Conservation (phyloP, 2,888 invertebrate genomes). For the Liposcelis brunnea region DNA sequence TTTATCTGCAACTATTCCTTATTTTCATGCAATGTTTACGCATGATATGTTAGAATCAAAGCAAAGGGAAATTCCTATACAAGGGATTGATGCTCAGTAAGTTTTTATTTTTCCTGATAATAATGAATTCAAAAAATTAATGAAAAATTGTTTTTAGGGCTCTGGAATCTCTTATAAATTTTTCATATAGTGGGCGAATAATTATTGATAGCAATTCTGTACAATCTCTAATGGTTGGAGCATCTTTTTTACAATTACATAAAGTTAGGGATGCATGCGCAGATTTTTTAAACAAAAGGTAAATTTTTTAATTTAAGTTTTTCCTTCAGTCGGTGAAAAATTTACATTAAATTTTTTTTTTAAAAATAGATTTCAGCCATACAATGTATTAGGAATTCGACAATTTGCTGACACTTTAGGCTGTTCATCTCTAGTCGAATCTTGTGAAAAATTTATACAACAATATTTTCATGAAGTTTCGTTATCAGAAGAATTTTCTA, state of each 20-base stretch:
- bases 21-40: conserved; percentile 81
- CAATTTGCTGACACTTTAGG: conserved; percentile 64
- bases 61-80: conserved; percentile 61
- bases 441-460: conserved; percentile 62
- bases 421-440: conserved; percentile 48
- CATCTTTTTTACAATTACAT: conserved; percentile 61
- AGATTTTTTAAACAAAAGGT: conserved; percentile 57
- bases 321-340: too few relatives aligned
- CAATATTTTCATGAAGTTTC: conserved; percentile 63
- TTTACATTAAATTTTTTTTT: conserved; percentile 10
- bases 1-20: conserved; percentile 70
- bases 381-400: conserved; percentile 58
- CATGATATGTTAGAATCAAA: conserved; percentile 74
- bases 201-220: conserved; percentile 63
- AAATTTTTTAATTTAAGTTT: conserved; percentile 13
- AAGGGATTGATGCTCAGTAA: conserved; percentile 62
- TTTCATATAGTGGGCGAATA: conserved; percentile 66
- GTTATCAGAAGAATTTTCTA: conserved; percentile 56
- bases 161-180: conserved; percentile 64
- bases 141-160: conserved; percentile 39
- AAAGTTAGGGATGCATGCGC: conserved; percentile 72
- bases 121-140: neutral
- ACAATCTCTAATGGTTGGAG: conserved; percentile 68
- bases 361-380: conserved; percentile 51
- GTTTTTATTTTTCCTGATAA: conserved; percentile 16